phyloP scores from a whole-genome alignment of 1,140 invertebrate genomes.

The Drosophila novamexicana region DNA sequence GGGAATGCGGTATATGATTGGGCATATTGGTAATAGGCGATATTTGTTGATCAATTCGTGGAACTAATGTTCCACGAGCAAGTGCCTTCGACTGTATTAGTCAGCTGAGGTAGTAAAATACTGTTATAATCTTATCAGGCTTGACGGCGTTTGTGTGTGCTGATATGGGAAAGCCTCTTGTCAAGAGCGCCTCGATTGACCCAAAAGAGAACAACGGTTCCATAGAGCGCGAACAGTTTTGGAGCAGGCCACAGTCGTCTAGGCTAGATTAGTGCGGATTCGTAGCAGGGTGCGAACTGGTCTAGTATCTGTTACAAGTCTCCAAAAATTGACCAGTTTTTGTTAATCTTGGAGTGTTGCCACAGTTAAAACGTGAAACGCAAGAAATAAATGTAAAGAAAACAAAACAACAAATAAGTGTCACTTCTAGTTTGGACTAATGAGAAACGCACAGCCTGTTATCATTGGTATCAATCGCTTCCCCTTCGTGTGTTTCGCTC shows the following conservation, averaged over 20 bases:
- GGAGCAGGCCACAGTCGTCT: not conserved
- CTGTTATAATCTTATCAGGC: conserved; percentile 39
- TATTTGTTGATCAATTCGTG: conserved; percentile 10
- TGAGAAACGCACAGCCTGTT: not conserved
- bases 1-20: not conserved
- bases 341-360: too few relatives aligned
- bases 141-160: not conserved
- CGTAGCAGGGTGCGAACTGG: not conserved
- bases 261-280: conserved; percentile 14
- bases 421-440: not conserved
- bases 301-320: too few relatives aligned
- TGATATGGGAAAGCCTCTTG: conserved; percentile 18
- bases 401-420: not conserved
- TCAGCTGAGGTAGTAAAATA: conserved; percentile 26
- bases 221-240: not conserved
- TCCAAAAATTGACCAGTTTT: too few relatives aligned
- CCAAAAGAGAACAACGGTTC: conserved; percentile 14
- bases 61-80: conserved; percentile 9
- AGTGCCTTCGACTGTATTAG: conserved; percentile 18
- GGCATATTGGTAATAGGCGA: not conserved
- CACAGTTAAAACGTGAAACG: not conserved
- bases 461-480: conserved; percentile 7
- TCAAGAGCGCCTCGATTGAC: conserved; percentile 1
- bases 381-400: not conserved
- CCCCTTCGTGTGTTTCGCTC: conserved; percentile 1